Conservation (phyloP, 2,797 vertebrate species). For the Gymnoscopelus microlampas region DNA sequence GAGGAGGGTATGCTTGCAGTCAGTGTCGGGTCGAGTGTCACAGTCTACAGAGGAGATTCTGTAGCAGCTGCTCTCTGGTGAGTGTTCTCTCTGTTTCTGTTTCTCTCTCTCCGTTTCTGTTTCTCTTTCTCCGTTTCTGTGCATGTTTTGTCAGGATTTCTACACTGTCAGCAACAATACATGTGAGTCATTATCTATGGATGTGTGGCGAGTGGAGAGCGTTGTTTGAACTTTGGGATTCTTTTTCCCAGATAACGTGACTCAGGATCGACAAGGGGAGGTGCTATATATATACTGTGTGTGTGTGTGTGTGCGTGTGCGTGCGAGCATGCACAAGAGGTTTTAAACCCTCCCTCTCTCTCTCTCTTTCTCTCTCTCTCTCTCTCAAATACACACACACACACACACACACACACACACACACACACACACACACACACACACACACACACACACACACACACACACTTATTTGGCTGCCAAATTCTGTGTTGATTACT, state of each 20-base stretch:
- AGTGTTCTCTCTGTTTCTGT: constrained; percentile 54
- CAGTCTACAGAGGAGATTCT: constrained; percentile 54
- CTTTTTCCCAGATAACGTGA: no score
- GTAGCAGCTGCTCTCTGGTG: constrained; percentile 79
- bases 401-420: no score
- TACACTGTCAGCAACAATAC: constrained; percentile 27
- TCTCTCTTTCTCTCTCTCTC: background rate
- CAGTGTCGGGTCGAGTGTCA: constrained; percentile 70
- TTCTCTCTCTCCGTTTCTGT: constrained; percentile 22
- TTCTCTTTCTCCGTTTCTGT: constrained; percentile 22
- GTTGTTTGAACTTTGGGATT: constrained; percentile 1
- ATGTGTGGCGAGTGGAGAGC: constrained; percentile 18
- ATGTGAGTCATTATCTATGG: background rate
- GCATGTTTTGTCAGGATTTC: constrained; percentile 21
- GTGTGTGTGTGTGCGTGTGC: background rate
- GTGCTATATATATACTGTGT: background rate
- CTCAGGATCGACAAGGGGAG: background rate
- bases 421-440: no score
- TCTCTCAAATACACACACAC: background rate
- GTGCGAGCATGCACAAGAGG: background rate
- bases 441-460: no score
- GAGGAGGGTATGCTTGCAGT: constrained; percentile 37
- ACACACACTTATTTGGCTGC: background rate
- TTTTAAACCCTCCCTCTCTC: background rate
- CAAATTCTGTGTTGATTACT: background rate